phyloP scores from a whole-genome alignment of 2,888 invertebrate genomes.

The Lasioglossum zephyrum region DNA sequence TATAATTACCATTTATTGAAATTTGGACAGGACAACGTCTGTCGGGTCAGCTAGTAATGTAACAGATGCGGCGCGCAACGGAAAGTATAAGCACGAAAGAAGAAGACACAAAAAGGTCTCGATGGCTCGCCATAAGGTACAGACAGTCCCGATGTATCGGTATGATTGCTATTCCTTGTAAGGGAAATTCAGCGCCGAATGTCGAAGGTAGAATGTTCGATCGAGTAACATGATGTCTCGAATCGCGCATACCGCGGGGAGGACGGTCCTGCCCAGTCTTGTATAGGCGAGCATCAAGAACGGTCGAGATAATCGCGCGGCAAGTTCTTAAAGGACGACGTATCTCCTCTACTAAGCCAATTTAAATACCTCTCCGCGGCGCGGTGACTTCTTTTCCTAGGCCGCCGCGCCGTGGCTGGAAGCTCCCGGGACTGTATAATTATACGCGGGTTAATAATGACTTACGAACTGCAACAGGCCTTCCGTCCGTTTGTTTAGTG shows the following conservation, averaged over 20 bases:
- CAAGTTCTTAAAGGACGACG: constrained; percentile 66
- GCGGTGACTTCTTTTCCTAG: constrained; percentile 57
- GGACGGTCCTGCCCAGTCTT: neutral
- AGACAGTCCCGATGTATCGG: neutral
- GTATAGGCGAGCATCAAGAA: constrained; percentile 45
- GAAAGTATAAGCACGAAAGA: too few relatives aligned
- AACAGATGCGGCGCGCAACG: too few relatives aligned
- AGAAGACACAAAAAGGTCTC: too few relatives aligned
- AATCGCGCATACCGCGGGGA: constrained; percentile 32
- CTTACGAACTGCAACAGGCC: constrained; percentile 67
- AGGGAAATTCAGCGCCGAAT: constrained; percentile 35
- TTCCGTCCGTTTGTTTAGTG: constrained; percentile 65
- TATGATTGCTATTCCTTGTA: neutral
- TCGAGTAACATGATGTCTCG: constrained; percentile 50
- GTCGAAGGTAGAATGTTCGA: constrained; percentile 46
- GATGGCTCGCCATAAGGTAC: neutral
- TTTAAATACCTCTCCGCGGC: constrained; percentile 71
- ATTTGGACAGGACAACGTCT: too few relatives aligned
- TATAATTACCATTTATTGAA: too few relatives aligned
- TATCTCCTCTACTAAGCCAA: constrained; percentile 67
- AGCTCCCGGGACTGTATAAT: constrained; percentile 63
- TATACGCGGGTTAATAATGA: constrained; percentile 74
- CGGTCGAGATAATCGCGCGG: constrained; percentile 71
- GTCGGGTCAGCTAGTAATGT: too few relatives aligned
- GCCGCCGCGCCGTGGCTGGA: constrained; percentile 28